Percentiles rank a stretch among this genome's conserved stretches.
These are phyloP conservation scores for Sphyrna mokarran DNA, from an alignment of 2,113 vertebrate species.

Conservation along the genomic window DNA sequence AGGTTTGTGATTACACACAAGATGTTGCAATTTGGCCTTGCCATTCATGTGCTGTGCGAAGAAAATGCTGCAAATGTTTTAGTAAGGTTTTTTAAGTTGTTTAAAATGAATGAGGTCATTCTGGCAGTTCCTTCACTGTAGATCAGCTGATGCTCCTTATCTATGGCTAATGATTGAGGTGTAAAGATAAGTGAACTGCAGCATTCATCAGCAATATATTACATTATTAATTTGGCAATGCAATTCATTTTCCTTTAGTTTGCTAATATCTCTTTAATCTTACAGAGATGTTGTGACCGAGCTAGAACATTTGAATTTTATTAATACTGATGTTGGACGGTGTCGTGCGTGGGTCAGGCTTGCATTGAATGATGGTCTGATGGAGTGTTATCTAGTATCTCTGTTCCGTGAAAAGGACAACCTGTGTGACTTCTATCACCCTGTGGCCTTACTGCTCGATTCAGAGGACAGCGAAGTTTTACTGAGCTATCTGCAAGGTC, in stretches of 20 bases:
- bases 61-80: background rate
- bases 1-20: background rate
- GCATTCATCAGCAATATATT: background rate
- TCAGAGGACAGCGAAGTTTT: conserved; percentile 82
- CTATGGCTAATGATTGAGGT: background rate
- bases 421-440: conserved; percentile 73
- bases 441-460: conserved; percentile 73
- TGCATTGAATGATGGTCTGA: conserved; percentile 81
- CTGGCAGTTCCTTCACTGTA: background rate
- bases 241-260: background rate
- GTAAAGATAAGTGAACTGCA: background rate
- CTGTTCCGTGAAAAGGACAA: conserved; percentile 69
- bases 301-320: conserved; percentile 76
- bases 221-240: background rate
- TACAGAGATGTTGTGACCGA: conserved; percentile 75
- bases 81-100: background rate
- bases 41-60: background rate
- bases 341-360: conserved; percentile 88
- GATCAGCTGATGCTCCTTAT: background rate
- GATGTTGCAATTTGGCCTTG: background rate
- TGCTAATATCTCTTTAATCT: background rate
- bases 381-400: conserved; percentile 84
- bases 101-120: background rate
- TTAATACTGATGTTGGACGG: conserved; percentile 79
- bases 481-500: conserved; percentile 85